These are phyloP conservation scores for Diaphora mendica DNA, from an alignment of 2,888 invertebrate species.

Conservation along the genomic window DNA sequence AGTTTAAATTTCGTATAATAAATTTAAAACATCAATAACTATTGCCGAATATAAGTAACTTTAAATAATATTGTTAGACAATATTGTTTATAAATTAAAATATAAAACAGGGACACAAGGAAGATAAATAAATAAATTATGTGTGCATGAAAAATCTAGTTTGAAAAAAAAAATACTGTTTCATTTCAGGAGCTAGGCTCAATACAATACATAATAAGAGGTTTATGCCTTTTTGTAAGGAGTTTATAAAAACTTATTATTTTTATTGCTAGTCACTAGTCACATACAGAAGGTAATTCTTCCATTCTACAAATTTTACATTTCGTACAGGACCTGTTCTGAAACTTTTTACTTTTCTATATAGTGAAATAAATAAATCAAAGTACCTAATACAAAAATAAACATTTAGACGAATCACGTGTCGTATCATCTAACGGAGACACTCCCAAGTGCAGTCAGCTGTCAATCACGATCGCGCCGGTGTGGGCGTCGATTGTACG, in stretches of 20 bases:
- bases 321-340: background rate
- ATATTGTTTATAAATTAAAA: no score
- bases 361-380: background rate
- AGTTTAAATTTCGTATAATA: no score
- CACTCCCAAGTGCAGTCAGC: conserved; percentile 55
- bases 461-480: conserved; percentile 71
- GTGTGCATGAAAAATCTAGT: no score
- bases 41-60: background rate
- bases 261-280: background rate
- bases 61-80: background rate
- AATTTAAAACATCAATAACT: no score
- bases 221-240: background rate
- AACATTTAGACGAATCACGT: conserved; percentile 14
- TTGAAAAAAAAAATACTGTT: background rate
- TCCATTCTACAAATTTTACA: background rate
- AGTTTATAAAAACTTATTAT: background rate
- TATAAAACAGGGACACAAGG: no score
- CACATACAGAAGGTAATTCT: background rate
- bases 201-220: no score
- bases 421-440: conserved; percentile 57
- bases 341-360: background rate
- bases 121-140: no score
- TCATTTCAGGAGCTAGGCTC: background rate
- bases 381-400: background rate
- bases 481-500: conserved; percentile 72